Base-by-base conservation (phyloP, 2,888 invertebrate genomes). In the Seira ritae region DNA sequence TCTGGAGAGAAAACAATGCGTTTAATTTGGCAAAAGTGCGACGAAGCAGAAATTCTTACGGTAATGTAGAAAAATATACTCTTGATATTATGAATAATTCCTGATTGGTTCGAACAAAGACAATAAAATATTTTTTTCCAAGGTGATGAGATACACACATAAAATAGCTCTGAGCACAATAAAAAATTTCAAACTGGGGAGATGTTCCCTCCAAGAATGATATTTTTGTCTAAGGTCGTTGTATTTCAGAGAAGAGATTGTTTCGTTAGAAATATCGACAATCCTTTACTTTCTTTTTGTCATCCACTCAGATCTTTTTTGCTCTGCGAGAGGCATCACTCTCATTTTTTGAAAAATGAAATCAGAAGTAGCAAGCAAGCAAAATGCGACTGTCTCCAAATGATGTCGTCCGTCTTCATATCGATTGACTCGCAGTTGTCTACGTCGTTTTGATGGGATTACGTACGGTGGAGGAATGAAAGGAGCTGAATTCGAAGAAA, bases 371-470 rank as follows among this genome's bases (percentile, higher is more conserved):
- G 62, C 62, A 62, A 62, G 62, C 62, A 20, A 62, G 62, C 62
- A 62, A 62, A 20, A 62, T 20, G 10, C 62, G 6, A 62, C 62
- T 62, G 62, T 62, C 62, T 62, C n/a, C 62, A 62, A 55, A 62
- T 62, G 62, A 62, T 62, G 62, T 62, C 62, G 62, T 62, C 62
- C 73, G 79, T 73, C 73, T 80, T 73, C 55, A 55, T 80, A 80
- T 80, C 73, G 68, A 80, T 73, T 60, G 71, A 80, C 37, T 31
- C 62, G 20, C 19, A 22, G 60, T 67, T 80, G 73, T 73, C 79
- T 73, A 67, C 23, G 73, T 42, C 60, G 23, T 80, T 62, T 62
- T 62, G 62, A 62, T 62, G 12, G 62, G 62, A 62, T 62, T 62
- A 62, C n/a, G 20, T 62, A 62, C 31, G 31, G 22, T 62, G 50